Evolutionary conservation across 2,888 invertebrate genomes (phyloP).

Genomic region (Andrena trimmerana): DNA sequence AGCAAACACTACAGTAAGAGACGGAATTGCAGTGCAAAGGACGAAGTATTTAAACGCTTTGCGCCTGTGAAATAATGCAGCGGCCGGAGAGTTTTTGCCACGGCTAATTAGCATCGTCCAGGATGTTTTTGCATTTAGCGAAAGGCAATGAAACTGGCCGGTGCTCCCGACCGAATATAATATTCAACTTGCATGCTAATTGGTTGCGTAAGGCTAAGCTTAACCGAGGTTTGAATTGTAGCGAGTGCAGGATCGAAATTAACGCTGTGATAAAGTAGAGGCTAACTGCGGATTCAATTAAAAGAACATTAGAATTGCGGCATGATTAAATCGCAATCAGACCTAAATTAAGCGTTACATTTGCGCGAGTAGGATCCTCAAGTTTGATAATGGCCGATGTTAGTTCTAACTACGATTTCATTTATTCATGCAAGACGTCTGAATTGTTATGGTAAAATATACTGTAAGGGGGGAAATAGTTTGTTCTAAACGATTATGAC

Average conservation of each 20-base stretch:
- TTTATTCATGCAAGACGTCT: conserved; percentile 8
- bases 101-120: conserved; percentile 47
- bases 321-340: conserved; percentile 54
- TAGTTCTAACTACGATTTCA: conserved; percentile 16
- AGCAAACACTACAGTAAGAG: conserved; percentile 29
- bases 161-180: conserved; percentile 19
- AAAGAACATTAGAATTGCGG: conserved; percentile 56
- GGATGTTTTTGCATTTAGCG: conserved; percentile 48
- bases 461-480: background rate
- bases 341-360: conserved; percentile 51
- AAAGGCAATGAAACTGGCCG: conserved; percentile 29
- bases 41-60: conserved; percentile 29
- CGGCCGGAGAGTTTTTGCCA: background rate
- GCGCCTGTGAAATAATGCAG: conserved; percentile 23
- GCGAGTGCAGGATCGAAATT: conserved; percentile 38
- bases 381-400: conserved; percentile 26
- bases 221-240: conserved; percentile 38
- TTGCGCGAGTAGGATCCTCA: conserved; percentile 9
- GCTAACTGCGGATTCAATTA: conserved; percentile 58
- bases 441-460: background rate
- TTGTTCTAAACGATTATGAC: background rate
- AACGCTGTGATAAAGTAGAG: conserved; percentile 40
- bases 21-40: conserved; percentile 4
- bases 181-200: conserved; percentile 52
- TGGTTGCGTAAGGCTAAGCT: conserved; percentile 39